Evolutionary conservation across 2,113 vertebrate species (phyloP), one percentile per base, ranked within the genome.

Genomic region (Apus apus): DNA sequence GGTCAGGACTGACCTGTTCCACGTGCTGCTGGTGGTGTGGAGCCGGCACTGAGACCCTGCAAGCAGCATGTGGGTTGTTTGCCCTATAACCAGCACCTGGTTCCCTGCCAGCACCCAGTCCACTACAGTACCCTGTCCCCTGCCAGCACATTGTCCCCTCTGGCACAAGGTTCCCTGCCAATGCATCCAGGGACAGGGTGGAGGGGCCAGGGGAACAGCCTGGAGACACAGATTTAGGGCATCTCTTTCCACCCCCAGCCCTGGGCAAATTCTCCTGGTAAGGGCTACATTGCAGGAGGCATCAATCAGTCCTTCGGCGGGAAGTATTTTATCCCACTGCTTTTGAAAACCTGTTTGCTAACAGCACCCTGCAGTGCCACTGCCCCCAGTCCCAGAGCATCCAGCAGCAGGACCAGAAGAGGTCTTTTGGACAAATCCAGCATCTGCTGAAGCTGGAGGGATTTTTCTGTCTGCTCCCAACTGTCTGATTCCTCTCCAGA

Each of bases 211-310:
- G 56, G 56, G 17, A 12, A 32, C 61, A 25, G 34, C 32, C 21
- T 1, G 6, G 57, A n/a, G n/a, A 34, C 2, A 2, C 0, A 6
- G 38, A 16, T 0, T 3, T 30, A 36, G 45, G 77, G 8, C 29
- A 23, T 50, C 20, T 7, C 58, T 19, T 71, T 57, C 43, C 34
- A 11, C 13, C 13, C 45, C 65, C 54, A 14, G 76, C 68, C 60
- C 76, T 21, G 29, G 53, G 60, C 2, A 5, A 11, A 53, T 71
- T 15, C 68, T 65, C 14, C 1, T 5, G 16, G 36, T 32, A 20
- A 32, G 22, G 46, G 32, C n/a, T 53, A 11, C 2, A 2, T 32
- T 40, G 50, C 4, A 1, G 61, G 36, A 73, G 12, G n/a, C 3
- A 1, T 5, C 17, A 21, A 26, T 16, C 3, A 2, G 61, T 54